Percentiles rank a stretch among this genome's conserved stretches.
These are phyloP conservation scores for Whitmania pigra DNA, from an alignment of 1,140 invertebrate species.

Conservation along the genomic window DNA sequence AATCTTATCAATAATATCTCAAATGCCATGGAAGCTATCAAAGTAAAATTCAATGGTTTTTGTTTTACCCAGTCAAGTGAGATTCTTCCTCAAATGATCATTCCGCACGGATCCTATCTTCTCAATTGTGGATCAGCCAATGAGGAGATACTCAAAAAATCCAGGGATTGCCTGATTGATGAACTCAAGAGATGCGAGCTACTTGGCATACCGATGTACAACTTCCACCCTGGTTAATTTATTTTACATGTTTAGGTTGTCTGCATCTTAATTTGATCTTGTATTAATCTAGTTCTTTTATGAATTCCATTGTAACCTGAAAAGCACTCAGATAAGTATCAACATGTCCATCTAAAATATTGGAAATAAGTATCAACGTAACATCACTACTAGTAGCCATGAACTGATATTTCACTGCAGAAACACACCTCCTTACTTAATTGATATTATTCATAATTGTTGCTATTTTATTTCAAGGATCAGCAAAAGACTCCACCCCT, in stretches of 20 bases:
- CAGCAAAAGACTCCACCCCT: slow-evolving; percentile 40
- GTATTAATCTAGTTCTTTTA: no score
- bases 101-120: slow-evolving; percentile 48
- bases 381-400: not conserved
- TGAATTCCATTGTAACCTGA: not conserved
- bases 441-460: slow-evolving; percentile 4
- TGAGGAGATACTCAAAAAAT: slow-evolving; percentile 42
- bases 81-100: slow-evolving; percentile 33
- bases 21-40: slow-evolving; percentile 20
- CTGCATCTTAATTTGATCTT: not conserved
- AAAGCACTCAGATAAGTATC: not conserved
- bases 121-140: slow-evolving; percentile 46
- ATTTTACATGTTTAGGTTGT: no score
- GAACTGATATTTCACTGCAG: not conserved
- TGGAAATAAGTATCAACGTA: not conserved
- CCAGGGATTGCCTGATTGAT: slow-evolving; percentile 42
- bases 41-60: no score
- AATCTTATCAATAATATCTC: not conserved
- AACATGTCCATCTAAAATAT: not conserved
- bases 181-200: slow-evolving; percentile 45
- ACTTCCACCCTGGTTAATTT: slow-evolving; percentile 46
- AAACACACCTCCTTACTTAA: no score
- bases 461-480: slow-evolving; percentile 37
- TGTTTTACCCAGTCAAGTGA: slow-evolving; percentile 29
- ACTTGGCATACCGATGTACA: slow-evolving; percentile 45